Evolutionary conservation across 53 echinoderm and acorn worm genomes (phyloP), one percentile per base, ranked within the genome.

Genomic region (Holothuria scabra): DNA sequence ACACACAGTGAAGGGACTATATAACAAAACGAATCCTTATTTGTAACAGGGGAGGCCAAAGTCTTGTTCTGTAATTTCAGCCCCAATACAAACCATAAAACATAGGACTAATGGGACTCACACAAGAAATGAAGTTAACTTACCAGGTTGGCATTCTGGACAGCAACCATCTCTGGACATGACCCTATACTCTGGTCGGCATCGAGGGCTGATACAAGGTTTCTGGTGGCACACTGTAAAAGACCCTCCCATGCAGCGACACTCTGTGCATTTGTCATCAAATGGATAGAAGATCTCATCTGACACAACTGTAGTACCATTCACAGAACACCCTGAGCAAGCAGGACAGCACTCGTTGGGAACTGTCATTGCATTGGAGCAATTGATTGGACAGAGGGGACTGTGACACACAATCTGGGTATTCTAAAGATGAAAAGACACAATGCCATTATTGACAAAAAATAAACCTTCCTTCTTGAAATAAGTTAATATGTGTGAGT

Each of bases 311-410:
- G 78, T 76, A 8, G 55, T 82, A 46, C 85, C 85, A 14, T 90
- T 83, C 0, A 88, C 25, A 16, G 74, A 79, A 61, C 93, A 93
- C 12, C 93, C 93, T 74, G 68, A 74, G 61, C 97, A 96, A 19
- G 81, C 86, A 38, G 93, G 92, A 62, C 97, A 96, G 76, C 97
- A 96, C 60, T 94, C 92, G 41, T 79, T 90, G n/a, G 85, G 72
- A 3, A 74, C 82, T 46, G 52, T 78, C 60, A 86, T 83, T 7
- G 90, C 88, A 26, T 84, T 88, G 3, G 56, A 26, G 56, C 97
- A 96, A 25, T 87, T 58, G 49, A 60, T 84, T 35, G 86, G 94
- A 84, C 94, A 94, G 33, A 85, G 83, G 12, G 91, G 82, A 2
- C 87, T 81, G 44, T 65, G 90, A 59, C 92, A 92, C 13, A 71